These are phyloP conservation scores for Arizona elegans DNA, from an alignment of 2,113 vertebrate species.

Conservation along the genomic window DNA sequence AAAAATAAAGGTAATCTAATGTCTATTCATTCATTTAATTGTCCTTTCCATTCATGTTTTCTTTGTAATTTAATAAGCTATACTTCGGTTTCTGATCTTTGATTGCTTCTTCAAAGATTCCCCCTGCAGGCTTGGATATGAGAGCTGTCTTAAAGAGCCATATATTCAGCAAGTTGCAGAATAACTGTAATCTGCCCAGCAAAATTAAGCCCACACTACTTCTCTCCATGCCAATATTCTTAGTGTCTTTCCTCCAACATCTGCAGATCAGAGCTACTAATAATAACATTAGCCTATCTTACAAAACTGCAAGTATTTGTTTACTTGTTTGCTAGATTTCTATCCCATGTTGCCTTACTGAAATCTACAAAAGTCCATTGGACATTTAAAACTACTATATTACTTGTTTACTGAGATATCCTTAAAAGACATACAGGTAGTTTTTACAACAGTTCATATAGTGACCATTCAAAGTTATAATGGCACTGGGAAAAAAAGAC, in stretches of 20 bases:
- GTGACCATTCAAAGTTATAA: background rate
- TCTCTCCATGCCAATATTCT: background rate
- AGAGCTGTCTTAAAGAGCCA: constrained; percentile 28
- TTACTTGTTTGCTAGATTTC: background rate
- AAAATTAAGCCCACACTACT: rapidly evolving
- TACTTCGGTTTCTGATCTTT: constrained; percentile 38
- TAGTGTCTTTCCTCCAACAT: too few relatives aligned
- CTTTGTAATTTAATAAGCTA: constrained; percentile 39
- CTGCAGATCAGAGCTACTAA: background rate
- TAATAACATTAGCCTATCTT: background rate
- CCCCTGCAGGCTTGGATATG: background rate
- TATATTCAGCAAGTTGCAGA: background rate
- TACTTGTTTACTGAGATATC: background rate
- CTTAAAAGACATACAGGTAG: background rate
- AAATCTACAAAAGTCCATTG: background rate
- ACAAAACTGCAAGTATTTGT: background rate
- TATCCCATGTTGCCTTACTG: background rate
- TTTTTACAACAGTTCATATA: background rate
- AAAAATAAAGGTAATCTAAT: constrained; percentile 52
- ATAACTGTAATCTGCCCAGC: background rate
- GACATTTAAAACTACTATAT: background rate
- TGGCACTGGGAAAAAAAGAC: background rate
- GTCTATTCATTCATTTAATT: constrained; percentile 66
- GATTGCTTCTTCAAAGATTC: constrained; percentile 43
- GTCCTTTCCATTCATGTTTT: constrained; percentile 67